Evolutionary conservation across 2,113 vertebrate species (phyloP).

Genomic region (Macaca fascicularis): T2T-MFA8v1.1 NC_088387.1:47535501-47536000

Average conservation of each 20-base stretch:
- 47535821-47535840: not conserved
- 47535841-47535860: not conserved
- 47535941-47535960: constrained; percentile 92
- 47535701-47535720: not conserved
- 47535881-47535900: constrained; percentile 84
- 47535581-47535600: constrained; percentile 90
- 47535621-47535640: not conserved
- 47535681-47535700: not conserved
- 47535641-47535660: not conserved
- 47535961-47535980: constrained; percentile 92
- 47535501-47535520: constrained; percentile 88
- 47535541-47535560: constrained; percentile 82
- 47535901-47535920: constrained; percentile 89
- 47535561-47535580: constrained; percentile 88
- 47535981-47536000: not conserved
- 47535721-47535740: not conserved
- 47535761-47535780: not conserved
- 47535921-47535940: constrained; percentile 89
- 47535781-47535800: not conserved
- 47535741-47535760: not conserved
- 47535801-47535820: not conserved
- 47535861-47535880: not conserved
- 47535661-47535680: not conserved
- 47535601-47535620: not conserved
- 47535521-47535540: constrained; percentile 87